Evolutionary conservation across 2,113 vertebrate species (phyloP), one percentile per base, ranked within the genome.

Genomic region (Corythoichthys haematopterus): DNA sequence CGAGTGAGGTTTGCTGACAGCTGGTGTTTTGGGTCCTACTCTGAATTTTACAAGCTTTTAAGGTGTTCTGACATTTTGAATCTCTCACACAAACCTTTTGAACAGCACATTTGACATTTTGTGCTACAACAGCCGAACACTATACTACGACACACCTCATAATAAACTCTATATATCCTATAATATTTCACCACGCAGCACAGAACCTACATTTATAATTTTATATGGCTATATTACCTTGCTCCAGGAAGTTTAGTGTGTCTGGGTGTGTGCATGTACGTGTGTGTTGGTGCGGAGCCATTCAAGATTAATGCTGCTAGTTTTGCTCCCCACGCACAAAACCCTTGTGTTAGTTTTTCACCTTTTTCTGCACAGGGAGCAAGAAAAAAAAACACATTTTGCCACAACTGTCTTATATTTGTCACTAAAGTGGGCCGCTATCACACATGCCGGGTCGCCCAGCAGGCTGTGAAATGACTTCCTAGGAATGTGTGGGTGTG

Each of bases 401-500:
- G 66, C 56, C 66, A 57, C 45, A 65, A 64, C 69, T 65, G 76
- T 75, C 71, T 81, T 57, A 74, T 80, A 83, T 85, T 75, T 84
- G 85, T 85, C 77, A 65, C 72, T 58, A 78, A 80, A 79, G 61
- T 9, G 40, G 40, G 48, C n/a, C 36, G 3, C 35, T 15, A 20
- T 65, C 60, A 35, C 40, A 10, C 72, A 61, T 75, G 61, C 70
- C 38, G 62, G 78, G 82, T 81, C 75, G 76, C 69, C 67, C 81
- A 74, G 81, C 71, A 73, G 68, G 52, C 77, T 77, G 77, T 85
- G 87, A 87, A 86, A 86, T 83, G 74, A 82, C 81, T 81, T 83
- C 69, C 28, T 1, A 13, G 40, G 15, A 48, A 51, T 66, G 69
- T 48, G 60, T 53, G 33, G 51, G 59, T 43, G 69, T 46, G 68